Base-by-base conservation (phyloP, 2,888 invertebrate genomes). In the Philereme transversata region DNA sequence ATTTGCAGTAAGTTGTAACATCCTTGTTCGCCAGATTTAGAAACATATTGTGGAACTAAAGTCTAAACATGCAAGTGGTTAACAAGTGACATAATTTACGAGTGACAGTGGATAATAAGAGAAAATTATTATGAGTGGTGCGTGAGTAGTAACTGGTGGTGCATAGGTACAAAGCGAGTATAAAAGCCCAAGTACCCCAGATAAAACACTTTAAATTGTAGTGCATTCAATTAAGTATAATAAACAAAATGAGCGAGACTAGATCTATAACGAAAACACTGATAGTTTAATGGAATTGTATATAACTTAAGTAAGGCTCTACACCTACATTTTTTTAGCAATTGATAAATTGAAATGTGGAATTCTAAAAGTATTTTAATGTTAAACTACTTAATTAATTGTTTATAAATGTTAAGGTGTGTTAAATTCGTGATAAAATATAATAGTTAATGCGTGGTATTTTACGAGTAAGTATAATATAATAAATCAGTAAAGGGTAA, bases 391-490 rank as follows among this genome's bases (percentile, higher is more conserved):
- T 22, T 22, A 81, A 84, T 81, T 78, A 77, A 85, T 84, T 86
- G 84, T 87, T 88, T 85, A 82, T 72, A 84, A 85, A 81, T 83
- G 73, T 73, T 84, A 86, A 86, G 83, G 83, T 77, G 80, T 86
- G 86, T 87, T 87, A 83, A 82, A 87, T 80, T 87, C 87, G 87
- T 88, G 88, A 87, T 88, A 88, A 83, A 82, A 72, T 79, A 78
- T 75, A 74, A 76, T 81, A 78, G 82, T 86, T 83, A 86, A 75
- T 78, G 81, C 79, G 77, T 81, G 63, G 63, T 67, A 60, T 59
- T 54, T 57, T 57, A 60, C 35, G 49, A 53, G n/a, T 52, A 78
- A 78, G 75, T 81, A 71, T 72, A 79, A 74, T 73, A 69, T 74
- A 70, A 74, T 73, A 56, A 76, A 68, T 60, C 68, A 72, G 63